Evolutionary conservation across 2,113 vertebrate species (phyloP).

Genomic region (Crotalus helleri): DNA sequence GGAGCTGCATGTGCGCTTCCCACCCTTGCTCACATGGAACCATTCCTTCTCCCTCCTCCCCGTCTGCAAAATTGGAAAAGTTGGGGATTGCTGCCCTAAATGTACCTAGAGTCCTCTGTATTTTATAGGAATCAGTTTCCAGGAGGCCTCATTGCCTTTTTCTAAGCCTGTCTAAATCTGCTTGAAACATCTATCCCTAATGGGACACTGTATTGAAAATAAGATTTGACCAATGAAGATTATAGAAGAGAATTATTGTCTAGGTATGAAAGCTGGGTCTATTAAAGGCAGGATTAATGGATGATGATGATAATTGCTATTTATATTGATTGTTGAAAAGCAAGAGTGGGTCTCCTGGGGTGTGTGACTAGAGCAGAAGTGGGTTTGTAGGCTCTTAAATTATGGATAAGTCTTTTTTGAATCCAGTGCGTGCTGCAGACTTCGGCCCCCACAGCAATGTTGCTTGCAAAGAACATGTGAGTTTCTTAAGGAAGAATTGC

Average conservation of each 20-base stretch:
- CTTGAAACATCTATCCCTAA: not conserved
- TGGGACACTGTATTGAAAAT: not conserved
- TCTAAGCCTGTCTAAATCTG: not conserved
- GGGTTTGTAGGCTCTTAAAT: not conserved
- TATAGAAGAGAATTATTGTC: not conserved
- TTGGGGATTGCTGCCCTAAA: not conserved
- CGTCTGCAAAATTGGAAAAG: not conserved
- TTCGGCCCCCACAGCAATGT: not conserved
- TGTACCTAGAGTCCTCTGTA: not conserved
- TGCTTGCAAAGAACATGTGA: not conserved
- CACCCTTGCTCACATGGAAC: not conserved
- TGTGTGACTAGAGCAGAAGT: not conserved
- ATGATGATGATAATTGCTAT: not conserved
- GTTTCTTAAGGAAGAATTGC: not conserved
- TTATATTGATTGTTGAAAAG: not conserved
- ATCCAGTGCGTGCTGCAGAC: not conserved
- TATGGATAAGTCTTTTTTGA: not conserved
- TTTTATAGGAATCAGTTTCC: not conserved
- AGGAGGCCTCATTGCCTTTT: not conserved
- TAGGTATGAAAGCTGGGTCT: not conserved
- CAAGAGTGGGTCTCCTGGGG: not conserved
- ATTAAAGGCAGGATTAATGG: not conserved
- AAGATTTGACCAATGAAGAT: not conserved
- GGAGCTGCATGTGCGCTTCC: not conserved
- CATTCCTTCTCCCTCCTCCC: not conserved